Percentiles rank a stretch among this genome's conserved stretches.
phyloP scores from a whole-genome alignment of 1,140 invertebrate genomes.

The Teleogryllus occipitalis region DNA sequence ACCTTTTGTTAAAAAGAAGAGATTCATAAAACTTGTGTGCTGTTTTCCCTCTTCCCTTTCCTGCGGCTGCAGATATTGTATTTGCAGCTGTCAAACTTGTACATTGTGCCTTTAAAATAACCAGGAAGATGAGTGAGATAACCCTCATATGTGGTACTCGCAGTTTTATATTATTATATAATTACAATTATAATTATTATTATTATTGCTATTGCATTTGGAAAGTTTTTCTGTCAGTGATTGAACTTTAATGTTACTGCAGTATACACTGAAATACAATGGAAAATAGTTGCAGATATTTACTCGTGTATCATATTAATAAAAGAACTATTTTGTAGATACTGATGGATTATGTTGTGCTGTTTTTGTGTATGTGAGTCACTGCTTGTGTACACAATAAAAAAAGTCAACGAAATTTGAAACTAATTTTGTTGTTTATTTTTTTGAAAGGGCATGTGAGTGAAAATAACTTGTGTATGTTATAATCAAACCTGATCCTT shows the following conservation, averaged over 20 bases:
- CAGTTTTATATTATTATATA: neutral
- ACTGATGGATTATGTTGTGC: slow-evolving; percentile 9
- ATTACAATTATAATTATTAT: neutral
- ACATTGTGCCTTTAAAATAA: slow-evolving; percentile 15
- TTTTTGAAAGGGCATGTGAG: no score
- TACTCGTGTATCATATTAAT: slow-evolving; percentile 14
- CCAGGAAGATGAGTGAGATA: slow-evolving; percentile 13
- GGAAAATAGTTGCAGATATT: slow-evolving; percentile 8
- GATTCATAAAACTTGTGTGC: neutral
- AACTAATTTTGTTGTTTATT: neutral
- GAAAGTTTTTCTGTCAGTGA: neutral
- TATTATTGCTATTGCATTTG: neutral
- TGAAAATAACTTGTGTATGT: no score
- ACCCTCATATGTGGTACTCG: neutral
- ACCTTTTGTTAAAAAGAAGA: neutral
- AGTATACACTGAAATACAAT: neutral
- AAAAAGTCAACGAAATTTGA: neutral
- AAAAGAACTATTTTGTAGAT: slow-evolving; percentile 12
- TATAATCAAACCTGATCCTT: no score
- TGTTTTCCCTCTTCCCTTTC: neutral
- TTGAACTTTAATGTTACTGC: neutral
- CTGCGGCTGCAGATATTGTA: neutral
- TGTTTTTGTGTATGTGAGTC: slow-evolving; percentile 7
- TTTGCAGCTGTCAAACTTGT: neutral
- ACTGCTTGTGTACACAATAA: slow-evolving; percentile 13